Evolutionary conservation across 2,113 vertebrate species (phyloP), one percentile per base, ranked within the genome.

Genomic region (Pseudolaguvia tuberculata): DNA sequence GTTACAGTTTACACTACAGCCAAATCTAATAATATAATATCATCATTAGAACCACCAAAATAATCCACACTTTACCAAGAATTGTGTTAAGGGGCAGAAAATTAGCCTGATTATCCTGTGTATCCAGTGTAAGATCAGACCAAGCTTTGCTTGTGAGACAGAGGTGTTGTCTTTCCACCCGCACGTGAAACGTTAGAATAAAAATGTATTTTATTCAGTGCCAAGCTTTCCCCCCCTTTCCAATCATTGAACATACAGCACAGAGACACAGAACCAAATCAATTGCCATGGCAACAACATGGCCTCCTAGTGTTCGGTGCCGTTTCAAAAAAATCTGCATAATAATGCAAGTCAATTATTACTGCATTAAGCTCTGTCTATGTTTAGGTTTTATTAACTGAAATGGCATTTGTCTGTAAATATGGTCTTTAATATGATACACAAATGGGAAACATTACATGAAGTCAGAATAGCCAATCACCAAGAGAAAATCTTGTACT

Each of bases 281-380:
- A 81, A 81, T 81, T 81, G 77, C 82, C 77, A 79, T 83, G 82
- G 77, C 51, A 78, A 83, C 82, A 73, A 79, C 79, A 83, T 80
- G 78, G 79, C 77, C 79, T 80, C 79, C 81, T 47, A 57, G 73
- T 78, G 76, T 78, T 80, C 57, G 14, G 69, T 70, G 73, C 69
- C 61, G 75, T 39, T 78, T 80, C 79, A 78, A 53, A 70, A 83
- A 81, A 81, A 75, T 52, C 50, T 59, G 72, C 81, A 78, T 70
- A 73, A 78, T 82, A 75, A 82, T 81, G 80, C 72, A 57, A 72
- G 76, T 79, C 56, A 76, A 55, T 71, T 71, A 50, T 67, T 69
- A 81, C 29, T 71, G 39, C 57, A 76, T 42, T 18, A 57, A n/a
- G 63, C 39, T 50, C 21, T 31, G 27, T 47, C 39, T 52, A 53